Conservation (phyloP, 2,113 vertebrate genomes). For the Megaceryle torquata region DNA sequence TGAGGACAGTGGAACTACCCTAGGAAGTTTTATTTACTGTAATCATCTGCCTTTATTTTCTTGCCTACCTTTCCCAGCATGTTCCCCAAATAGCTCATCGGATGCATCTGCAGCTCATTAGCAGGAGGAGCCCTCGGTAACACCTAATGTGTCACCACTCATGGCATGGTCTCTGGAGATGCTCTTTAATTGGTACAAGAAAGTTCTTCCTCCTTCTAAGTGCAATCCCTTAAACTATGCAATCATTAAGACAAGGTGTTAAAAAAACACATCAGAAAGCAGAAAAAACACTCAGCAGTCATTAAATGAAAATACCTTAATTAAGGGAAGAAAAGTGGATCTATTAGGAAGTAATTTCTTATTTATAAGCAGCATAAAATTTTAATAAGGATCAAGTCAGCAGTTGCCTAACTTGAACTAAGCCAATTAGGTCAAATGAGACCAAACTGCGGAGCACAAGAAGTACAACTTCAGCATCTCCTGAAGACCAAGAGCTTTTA, state of each 20-base stretch:
- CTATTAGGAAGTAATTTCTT: background rate
- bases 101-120: background rate
- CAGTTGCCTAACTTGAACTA: background rate
- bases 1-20: background rate
- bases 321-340: background rate
- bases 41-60: background rate
- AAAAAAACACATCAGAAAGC: background rate
- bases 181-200: background rate
- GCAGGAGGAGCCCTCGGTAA: background rate
- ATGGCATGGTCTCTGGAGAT: rapidly evolving
- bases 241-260: background rate
- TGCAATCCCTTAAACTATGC: background rate
- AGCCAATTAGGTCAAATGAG: background rate
- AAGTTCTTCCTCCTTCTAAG: background rate
- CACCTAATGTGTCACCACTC: background rate
- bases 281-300: background rate
- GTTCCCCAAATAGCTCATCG: background rate
- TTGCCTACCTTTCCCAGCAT: background rate
- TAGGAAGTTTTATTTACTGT: rapidly evolving
- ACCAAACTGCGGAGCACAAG: background rate
- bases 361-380: background rate
- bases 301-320: background rate
- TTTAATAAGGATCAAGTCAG: background rate
- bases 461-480: background rate
- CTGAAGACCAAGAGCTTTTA: background rate